Evolutionary conservation across 1,140 invertebrate species (phyloP).

Genomic region (Drosophila subobscura): DNA sequence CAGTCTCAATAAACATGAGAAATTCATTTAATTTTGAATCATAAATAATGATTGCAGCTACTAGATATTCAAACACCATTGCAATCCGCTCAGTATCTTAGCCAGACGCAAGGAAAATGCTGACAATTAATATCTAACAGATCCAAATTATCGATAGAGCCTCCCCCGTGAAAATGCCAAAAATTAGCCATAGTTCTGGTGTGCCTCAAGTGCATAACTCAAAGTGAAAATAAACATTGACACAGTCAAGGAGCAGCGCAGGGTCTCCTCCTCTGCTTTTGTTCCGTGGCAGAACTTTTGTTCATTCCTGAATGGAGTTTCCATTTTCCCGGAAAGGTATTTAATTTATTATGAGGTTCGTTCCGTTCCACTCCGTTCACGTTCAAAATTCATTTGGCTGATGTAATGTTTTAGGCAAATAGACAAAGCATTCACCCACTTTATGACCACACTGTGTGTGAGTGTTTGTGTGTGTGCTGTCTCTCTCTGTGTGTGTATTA

Average conservation of each 20-base stretch:
- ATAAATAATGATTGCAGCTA: no score
- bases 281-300: conserved; percentile 10
- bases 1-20: no score
- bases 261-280: conserved; percentile 4
- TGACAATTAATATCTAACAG: no score
- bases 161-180: no score
- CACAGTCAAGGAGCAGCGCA: conserved; percentile 35
- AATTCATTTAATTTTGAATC: no score
- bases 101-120: no score
- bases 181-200: neutral
- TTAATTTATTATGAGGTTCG: conserved; percentile 69
- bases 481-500: conserved; percentile 37
- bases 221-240: conserved; percentile 78
- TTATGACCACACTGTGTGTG: neutral
- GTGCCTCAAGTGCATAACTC: conserved; percentile 58
- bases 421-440: conserved; percentile 42
- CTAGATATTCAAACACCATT: no score
- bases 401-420: conserved; percentile 79
- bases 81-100: no score
- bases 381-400: conserved; percentile 75
- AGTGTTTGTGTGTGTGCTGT: conserved; percentile 6
- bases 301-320: conserved; percentile 15
- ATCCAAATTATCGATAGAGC: no score
- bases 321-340: conserved; percentile 69
- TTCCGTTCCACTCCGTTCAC: conserved; percentile 16